These are phyloP conservation scores for Sternotherus odoratus DNA, from an alignment of 2,797 vertebrate genomes.

Conservation along the genomic window DNA sequence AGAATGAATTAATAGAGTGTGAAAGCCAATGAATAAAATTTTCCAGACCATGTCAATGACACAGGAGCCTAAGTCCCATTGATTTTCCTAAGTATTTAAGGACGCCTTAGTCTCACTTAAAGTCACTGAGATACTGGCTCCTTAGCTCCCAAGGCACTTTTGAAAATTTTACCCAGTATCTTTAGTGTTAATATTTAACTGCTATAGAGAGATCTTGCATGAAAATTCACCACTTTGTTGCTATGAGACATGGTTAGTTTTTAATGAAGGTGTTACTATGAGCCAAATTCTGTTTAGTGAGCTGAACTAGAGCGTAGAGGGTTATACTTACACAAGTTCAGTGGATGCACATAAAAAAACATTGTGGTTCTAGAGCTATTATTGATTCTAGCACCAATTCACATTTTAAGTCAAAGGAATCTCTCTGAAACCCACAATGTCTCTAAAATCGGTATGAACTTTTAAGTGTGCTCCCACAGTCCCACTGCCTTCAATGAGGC, in stretches of 20 bases:
- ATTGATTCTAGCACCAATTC: background rate
- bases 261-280: background rate
- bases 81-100: background rate
- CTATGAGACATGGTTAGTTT: background rate
- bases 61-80: background rate
- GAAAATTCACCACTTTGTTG: background rate
- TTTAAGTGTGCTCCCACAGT: background rate
- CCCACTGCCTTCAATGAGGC: background rate
- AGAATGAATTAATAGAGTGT: background rate
- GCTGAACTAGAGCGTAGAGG: background rate
- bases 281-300: background rate
- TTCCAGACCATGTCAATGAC: background rate
- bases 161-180: background rate
- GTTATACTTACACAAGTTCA: background rate
- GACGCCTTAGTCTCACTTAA: background rate
- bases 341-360: background rate
- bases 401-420: background rate
- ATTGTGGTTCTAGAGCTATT: background rate
- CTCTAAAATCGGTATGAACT: background rate
- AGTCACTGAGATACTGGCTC: background rate
- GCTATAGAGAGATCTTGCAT: background rate
- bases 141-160: background rate
- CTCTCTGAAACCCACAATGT: background rate
- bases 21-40: background rate
- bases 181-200: background rate